Evolutionary conservation across 2,888 invertebrate genomes (phyloP), one percentile per base, ranked within the genome.

Genomic region (Protophormia terraenovae): DNA sequence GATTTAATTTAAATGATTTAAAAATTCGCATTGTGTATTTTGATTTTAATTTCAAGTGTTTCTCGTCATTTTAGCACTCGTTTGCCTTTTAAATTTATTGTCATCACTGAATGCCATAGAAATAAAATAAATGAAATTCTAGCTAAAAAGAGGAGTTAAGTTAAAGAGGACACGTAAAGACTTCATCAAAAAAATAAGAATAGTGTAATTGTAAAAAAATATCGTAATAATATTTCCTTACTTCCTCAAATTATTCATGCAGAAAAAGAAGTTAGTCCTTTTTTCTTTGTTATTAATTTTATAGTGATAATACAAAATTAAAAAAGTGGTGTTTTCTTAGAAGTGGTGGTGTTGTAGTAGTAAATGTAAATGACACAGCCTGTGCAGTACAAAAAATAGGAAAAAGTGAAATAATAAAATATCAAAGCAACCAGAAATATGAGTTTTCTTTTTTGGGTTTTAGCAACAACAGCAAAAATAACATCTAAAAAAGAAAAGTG

Each of bases 401-500:
- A 53, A 19, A 50, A 45, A 32, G 29, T 16, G 10, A 12, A 58
- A 72, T 38, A 45, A 47, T 19, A 73, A 24, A n/a, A 7, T 32
- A 41, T 45, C n/a, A 58, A 50, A 71, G 35, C 27, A 35, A 32
- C 66, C 12, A 27, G 35, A 69, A 66, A 27, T 47, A 72, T 24
- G 35, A 14, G 45, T 27, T 38, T 71, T 47, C 35, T 6, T n/a
- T 71, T 41, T 79, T 55, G 16, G 35, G 12, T 60, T 66, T 66
- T 66, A 24, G 29, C n/a, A 67, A 62, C 22, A 45, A 58, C 55
- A 32, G 10, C 19, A 41, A 53, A 14, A 41, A 8, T 14, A 38
- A 50, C 19, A 29, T 27, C 14, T 16, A 32, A 47, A 41, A 64
- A 66, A 32, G 60, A 58, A 84, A 80, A 80, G 24, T 53, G 35